Conservation (phyloP, 2,797 vertebrate genomes). For the Octomys mimax region DNA sequence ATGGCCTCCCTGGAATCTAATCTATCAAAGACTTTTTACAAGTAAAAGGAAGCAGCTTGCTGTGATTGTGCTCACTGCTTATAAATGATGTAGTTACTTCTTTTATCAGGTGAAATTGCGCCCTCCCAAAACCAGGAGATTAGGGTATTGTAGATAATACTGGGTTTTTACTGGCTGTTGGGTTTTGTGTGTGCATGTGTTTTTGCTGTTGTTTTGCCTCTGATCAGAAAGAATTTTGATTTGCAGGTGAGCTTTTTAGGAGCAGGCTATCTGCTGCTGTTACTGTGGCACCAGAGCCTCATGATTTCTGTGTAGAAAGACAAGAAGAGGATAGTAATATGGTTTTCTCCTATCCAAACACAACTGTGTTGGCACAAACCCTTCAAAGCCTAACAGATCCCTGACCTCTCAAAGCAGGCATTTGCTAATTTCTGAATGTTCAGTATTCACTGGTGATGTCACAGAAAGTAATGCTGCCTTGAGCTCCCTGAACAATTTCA, state of each 20-base stretch:
- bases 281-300: conserved; percentile 86
- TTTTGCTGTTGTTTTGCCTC: conserved; percentile 56
- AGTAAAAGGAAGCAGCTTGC: neutral
- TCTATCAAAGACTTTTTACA: conserved; percentile 44
- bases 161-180: conserved; percentile 7
- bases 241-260: conserved; percentile 82
- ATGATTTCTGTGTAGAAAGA: conserved; percentile 84
- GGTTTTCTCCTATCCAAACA: conserved; percentile 74
- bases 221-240: conserved; percentile 80
- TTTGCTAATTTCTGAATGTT: conserved; percentile 72
- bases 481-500: neutral
- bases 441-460: neutral
- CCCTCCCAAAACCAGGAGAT: neutral
- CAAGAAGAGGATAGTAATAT: conserved; percentile 82
- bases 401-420: neutral
- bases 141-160: neutral
- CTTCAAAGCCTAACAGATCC: conserved; percentile 72
- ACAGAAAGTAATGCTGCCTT: neutral
- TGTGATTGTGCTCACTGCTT: neutral
- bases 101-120: neutral
- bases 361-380: conserved; percentile 66
- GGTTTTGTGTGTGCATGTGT: neutral
- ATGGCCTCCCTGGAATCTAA: conserved; percentile 27
- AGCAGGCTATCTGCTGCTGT: conserved; percentile 82
- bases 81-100: neutral